phyloP scores from a whole-genome alignment of 92 coral and sea anemone genomes.

The Bergia sp. region DNA sequence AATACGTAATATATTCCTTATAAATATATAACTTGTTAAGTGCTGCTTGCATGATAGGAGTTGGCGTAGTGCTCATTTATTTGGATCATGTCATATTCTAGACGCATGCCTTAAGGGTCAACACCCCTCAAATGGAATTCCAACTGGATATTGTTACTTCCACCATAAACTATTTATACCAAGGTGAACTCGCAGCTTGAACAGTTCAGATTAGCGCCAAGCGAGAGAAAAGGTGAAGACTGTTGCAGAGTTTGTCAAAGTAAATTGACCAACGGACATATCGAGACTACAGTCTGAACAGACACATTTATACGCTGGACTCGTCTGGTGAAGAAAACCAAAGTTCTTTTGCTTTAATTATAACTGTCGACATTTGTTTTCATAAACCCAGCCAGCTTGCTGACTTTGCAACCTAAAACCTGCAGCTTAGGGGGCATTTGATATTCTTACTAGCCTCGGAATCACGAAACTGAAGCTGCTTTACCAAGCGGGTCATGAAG shows the following conservation, averaged over 20 bases:
- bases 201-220: neutral
- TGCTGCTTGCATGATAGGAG: neutral
- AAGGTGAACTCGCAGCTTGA: neutral
- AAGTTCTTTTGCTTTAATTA: neutral
- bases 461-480: neutral
- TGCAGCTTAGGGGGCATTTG: slow-evolving; percentile 7
- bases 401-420: slow-evolving; percentile 43
- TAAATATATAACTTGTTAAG: neutral
- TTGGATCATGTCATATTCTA: neutral
- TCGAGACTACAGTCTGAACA: neutral
- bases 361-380: slow-evolving; percentile 12
- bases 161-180: slow-evolving; percentile 2
- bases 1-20: neutral
- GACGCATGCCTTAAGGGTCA: slow-evolving; percentile 28
- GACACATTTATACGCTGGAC: neutral
- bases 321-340: neutral
- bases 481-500: slow-evolving; percentile 20
- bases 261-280: neutral
- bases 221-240: neutral
- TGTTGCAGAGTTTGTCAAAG: neutral
- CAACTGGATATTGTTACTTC: slow-evolving; percentile 34
- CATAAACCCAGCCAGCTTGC: neutral
- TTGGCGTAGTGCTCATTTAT: neutral
- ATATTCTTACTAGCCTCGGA: slow-evolving; percentile 34
- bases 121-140: slow-evolving; percentile 30